Percentiles rank a stretch among this genome's conserved stretches.
phyloP scores from a whole-genome alignment of 30 jellyfish, hydroid and myxozoan genomes.

The Pelagia noctiluca region DNA sequence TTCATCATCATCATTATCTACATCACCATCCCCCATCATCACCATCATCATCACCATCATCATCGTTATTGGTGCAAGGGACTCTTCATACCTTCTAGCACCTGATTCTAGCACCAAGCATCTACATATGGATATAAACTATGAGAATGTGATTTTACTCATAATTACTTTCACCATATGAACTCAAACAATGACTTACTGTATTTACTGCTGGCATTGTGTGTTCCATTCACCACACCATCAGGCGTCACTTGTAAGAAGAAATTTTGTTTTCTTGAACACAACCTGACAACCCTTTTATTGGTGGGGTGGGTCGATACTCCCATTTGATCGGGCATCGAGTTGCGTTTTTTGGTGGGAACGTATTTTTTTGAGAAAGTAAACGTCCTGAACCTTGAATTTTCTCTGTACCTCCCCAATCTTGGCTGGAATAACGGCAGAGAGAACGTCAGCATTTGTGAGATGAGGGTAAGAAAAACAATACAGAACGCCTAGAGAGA shows the following conservation, averaged over 20 bases:
- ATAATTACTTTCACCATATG: no score
- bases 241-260: conserved; percentile 51
- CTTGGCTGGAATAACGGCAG: conserved; percentile 54
- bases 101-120: no score
- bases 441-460: conserved; percentile 34
- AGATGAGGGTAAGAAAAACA: conserved; percentile 19
- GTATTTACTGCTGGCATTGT: conserved; percentile 45
- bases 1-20: no score
- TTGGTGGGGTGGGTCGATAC: conserved; percentile 60
- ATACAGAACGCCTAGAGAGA: conserved; percentile 30
- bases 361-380: background rate
- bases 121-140: no score
- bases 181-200: conserved; percentile 37
- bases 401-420: conserved; percentile 12
- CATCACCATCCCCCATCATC: no score
- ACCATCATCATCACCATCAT: background rate
- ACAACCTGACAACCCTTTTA: conserved; percentile 30
- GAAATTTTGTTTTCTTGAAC: conserved; percentile 63
- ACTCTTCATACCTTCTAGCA: no score
- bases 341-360: conserved; percentile 4
- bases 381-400: background rate
- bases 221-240: conserved; percentile 78
- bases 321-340: background rate
- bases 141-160: no score
- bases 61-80: no score